Evolutionary conservation across 2,113 vertebrate genomes (phyloP), one percentile per base, ranked within the genome.

Genomic region (Myotis brandtii): DNA sequence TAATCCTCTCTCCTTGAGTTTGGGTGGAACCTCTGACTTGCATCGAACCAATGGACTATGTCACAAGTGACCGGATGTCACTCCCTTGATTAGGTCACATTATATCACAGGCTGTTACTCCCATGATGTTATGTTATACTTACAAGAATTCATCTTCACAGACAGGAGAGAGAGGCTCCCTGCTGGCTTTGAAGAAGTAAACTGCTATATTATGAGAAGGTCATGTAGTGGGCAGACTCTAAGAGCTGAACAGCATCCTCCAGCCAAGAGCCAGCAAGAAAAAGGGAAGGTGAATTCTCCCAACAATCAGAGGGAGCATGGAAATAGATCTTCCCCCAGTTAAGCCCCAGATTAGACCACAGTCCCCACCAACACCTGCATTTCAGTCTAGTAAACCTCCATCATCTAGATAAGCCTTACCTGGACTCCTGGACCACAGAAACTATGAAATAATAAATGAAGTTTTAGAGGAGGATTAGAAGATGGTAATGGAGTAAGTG

Each of bases 1-100:
- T 25, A 64, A 88, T 32, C 43, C 34, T 91, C 77, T 95, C n/a
- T 75, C 20, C 75, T 85, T 59, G 56, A 54, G 75, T 92, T 79
- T 90, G 21, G 27, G 30, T 52, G 30, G 32, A 46, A 93, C 5
- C 30, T 86, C 27, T 54, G 66, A n/a, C 80, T 70, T 86, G n/a
- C 52, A 85, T 93, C 91, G 79, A 76, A 93, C 27, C 40, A 67
- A 81, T 1, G 34, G 48, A 81, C 11, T 70, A 70, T n/a, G 66
- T 88, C 23, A 75, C 66, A 69, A 59, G 48, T 69, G 25, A 70
- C 21, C 6, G 66, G 30, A 9, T 81, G 21, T 56, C 54, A 64
- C 21, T 89, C 27, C 43, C 64, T 62, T 80, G 54, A 86, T 48
- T 59, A 87, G 30, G 9, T 86, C 89, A 59, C 23, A 62, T 89